Evolutionary conservation across 2,113 vertebrate species (phyloP).

Genomic region (Phaethornis superciliosus): DNA sequence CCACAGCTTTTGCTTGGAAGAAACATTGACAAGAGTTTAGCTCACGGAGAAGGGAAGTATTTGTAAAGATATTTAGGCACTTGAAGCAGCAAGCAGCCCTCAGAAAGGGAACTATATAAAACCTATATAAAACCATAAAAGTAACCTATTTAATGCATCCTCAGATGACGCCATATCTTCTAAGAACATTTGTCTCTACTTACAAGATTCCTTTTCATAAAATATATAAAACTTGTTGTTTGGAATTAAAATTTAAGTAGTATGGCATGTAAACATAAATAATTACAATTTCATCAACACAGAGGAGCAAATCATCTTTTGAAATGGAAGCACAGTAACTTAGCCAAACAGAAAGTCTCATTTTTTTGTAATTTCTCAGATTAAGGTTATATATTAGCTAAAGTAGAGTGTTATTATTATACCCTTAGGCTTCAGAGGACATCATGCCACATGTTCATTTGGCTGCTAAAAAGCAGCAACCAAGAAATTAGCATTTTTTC

Average conservation of each 20-base stretch:
- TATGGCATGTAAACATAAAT: neutral
- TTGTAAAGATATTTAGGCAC: neutral
- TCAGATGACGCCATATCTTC: neutral
- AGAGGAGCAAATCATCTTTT: neutral
- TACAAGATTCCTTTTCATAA: neutral
- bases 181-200: neutral
- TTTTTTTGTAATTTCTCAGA: constrained; percentile 57
- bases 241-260: neutral
- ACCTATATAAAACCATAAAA: neutral
- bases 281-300: neutral
- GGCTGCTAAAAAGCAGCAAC: constrained; percentile 57
- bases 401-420: constrained; percentile 48
- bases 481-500: constrained; percentile 43
- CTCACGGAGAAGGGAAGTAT: neutral
- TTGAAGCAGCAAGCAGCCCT: neutral
- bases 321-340: constrained; percentile 41
- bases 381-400: constrained; percentile 63
- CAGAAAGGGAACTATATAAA: neutral
- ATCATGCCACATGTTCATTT: constrained; percentile 19
- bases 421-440: constrained; percentile 35
- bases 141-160: neutral
- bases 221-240: neutral
- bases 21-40: neutral
- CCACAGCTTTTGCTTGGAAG: neutral
- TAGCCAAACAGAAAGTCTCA: constrained; percentile 43